phyloP scores from a whole-genome alignment of 2,113 vertebrate genomes.

The western clawed frog (Xenopus tropicalis) region UCB_Xtro_10.0 CM004446.2:69788001-69788500 shows the following conservation, averaged over 20 bases:
- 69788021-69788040: conserved; percentile 86
- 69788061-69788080: conserved; percentile 80
- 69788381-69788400: conserved; percentile 6
- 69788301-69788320: conserved; percentile 6
- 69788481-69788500: background rate
- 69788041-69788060: conserved; percentile 76
- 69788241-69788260: conserved; percentile 56
- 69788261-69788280: conserved; percentile 27
- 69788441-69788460: conserved; percentile 50
- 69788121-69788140: conserved; percentile 72
- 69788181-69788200: conserved; percentile 87
- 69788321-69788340: background rate
- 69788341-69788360: conserved; percentile 7
- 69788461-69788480: conserved; percentile 45
- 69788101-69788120: conserved; percentile 80
- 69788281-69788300: background rate
- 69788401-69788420: conserved; percentile 40
- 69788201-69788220: conserved; percentile 82
- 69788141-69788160: conserved; percentile 73
- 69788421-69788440: conserved; percentile 38
- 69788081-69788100: conserved; percentile 88
- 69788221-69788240: conserved; percentile 68
- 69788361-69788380: background rate
- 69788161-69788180: conserved; percentile 86
- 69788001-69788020: conserved; percentile 86